Conservation (phyloP, 2,797 vertebrate genomes). For the Brotula barbata region DNA sequence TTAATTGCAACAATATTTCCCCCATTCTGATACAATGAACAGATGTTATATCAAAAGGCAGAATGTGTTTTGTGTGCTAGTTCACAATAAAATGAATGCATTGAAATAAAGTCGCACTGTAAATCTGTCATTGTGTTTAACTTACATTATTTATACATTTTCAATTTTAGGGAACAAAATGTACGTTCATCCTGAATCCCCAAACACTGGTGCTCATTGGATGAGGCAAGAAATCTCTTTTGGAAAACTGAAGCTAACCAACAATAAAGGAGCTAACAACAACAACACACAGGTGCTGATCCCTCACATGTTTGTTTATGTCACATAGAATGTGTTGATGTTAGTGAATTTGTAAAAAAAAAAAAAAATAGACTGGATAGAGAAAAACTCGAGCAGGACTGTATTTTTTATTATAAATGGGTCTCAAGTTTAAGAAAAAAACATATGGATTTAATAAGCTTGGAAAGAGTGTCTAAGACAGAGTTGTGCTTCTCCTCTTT, state of each 20-base stretch:
- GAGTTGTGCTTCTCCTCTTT: conserved; percentile 8
- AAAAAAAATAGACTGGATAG: too few species aligned
- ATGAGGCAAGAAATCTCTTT: conserved; percentile 99
- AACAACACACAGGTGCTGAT: conserved; percentile 91
- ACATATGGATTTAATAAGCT: too few species aligned
- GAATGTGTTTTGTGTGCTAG: neutral
- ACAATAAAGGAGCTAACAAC: conserved; percentile 97
- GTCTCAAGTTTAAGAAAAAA: neutral
- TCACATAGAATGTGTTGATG: too few species aligned
- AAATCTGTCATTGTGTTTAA: neutral
- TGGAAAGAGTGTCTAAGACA: neutral
- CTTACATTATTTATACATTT: neutral
- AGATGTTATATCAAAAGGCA: neutral
- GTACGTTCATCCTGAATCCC: conserved; percentile 96
- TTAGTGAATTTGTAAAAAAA: too few species aligned
- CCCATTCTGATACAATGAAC: neutral
- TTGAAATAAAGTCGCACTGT: too few species aligned
- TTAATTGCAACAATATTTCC: neutral
- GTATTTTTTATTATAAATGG: too few species aligned
- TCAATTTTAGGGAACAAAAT: conserved; percentile 89
- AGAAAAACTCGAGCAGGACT: too few species aligned
- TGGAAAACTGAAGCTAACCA: conserved; percentile 96
- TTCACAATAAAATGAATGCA: too few species aligned
- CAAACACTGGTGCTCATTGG: conserved; percentile 97
- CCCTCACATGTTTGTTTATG: neutral